A percentile compares a stretch with the other conserved stretches of the same genome.
phyloP scores from a whole-genome alignment of 2,888 invertebrate genomes.

The Laspeyria flexula region DNA sequence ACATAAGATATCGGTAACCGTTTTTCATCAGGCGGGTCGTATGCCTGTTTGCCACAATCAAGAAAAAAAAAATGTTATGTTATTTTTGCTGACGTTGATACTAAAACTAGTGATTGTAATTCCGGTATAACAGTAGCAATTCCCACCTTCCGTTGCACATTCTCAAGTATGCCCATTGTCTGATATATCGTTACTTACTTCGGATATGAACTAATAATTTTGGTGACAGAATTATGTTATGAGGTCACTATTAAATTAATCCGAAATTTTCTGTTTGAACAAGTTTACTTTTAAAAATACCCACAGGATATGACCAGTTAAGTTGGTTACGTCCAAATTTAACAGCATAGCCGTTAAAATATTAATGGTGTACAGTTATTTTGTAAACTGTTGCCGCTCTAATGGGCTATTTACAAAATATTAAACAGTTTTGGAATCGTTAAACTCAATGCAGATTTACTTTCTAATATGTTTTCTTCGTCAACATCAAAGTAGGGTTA shows the following conservation, averaged over 20 bases:
- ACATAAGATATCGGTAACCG: too few relatives aligned
- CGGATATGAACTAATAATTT: too few relatives aligned
- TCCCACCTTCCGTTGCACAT: too few relatives aligned
- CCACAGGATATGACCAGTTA: constrained; percentile 56
- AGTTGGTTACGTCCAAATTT: constrained; percentile 49
- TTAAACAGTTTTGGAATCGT: constrained; percentile 57
- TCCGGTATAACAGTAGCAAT: too few relatives aligned
- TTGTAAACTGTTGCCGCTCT: constrained; percentile 57
- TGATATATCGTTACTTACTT: too few relatives aligned
- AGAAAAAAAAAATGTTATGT: too few relatives aligned
- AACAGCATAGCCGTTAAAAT: constrained; percentile 57
- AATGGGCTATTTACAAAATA: constrained; percentile 74
- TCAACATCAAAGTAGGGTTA: constrained; percentile 14
- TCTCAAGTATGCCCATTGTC: too few relatives aligned
- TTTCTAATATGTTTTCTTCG: constrained; percentile 31
- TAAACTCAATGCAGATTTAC: constrained; percentile 50
- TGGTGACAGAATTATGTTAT: too few relatives aligned
- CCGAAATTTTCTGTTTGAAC: constrained; percentile 4
- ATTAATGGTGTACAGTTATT: constrained; percentile 55
- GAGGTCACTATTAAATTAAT: constrained; percentile 5
- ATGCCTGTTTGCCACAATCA: too few relatives aligned
- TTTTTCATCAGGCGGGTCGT: too few relatives aligned
- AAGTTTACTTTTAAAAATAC: constrained; percentile 39
- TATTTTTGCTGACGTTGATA: too few relatives aligned
- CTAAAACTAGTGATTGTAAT: too few relatives aligned